Evolutionary conservation across 1,140 invertebrate species (phyloP), one percentile per base, ranked within the genome.

Genomic region (Thalassaphorura encarpata): DNA sequence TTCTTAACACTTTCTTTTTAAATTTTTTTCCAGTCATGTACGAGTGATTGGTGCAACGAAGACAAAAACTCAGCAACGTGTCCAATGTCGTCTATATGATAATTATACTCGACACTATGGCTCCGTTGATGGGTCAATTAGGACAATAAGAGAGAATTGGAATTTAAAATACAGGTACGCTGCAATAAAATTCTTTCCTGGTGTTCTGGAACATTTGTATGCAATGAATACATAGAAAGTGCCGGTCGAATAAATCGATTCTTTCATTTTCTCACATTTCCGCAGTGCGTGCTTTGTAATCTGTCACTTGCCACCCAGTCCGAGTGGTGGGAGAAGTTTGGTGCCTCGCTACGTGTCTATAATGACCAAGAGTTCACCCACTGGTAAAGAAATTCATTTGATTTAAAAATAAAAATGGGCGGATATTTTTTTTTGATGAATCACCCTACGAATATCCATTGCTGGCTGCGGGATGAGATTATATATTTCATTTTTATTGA

Each of bases 101-200:
- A 69, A 71, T 31, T 64, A 75, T 36, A 58, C 67, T 71, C 45
- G 46, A 43, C 47, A 41, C 15, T 60, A 53, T 45, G 13, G 41
- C 62, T 56, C 63, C 55, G 40, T 66, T 61, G 18, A 66, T 66
- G 73, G 66, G 26, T 66, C 65, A 23, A 69, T 75, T 29, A 70
- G 85, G 79, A 78, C 85, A 0, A 93, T 94, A 28, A 75, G 88
- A 26, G 90, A 95, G 71, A 92, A 93, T 70, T 95, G 89, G 89
- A 93, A 91, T 69, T 72, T 93, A 2, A 89, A 89, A 67, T 95
- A 91, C 71, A 92, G 63, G 63, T 62, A 43, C 51, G 28, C 5
- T 31, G 18, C 27, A 24, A 47, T 5, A 4, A 18, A 21, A 26
- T 5, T 28, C 19, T 36, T n/a, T 53, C 21, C 8, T 26, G 29